These are phyloP conservation scores for Fundulus diaphanus DNA, from an alignment of 2,797 vertebrate species.

Conservation along the genomic window DNA sequence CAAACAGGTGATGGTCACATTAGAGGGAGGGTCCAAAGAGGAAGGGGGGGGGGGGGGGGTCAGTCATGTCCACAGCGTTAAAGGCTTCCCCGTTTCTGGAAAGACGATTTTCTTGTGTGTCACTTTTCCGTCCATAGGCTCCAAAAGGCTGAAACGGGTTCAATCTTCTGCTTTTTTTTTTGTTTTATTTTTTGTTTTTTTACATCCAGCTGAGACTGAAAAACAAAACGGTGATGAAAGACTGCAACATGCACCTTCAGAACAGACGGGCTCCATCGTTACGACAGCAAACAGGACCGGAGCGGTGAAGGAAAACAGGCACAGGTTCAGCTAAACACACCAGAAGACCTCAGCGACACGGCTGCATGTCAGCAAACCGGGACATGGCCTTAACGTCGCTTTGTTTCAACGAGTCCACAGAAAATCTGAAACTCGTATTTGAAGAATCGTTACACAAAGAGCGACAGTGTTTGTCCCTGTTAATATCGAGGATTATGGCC, in stretches of 20 bases:
- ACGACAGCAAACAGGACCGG: not conserved
- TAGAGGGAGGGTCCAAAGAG: conserved; percentile 33
- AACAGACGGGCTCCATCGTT: conserved; percentile 13
- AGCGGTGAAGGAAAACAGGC: conserved; percentile 1
- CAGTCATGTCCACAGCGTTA: conserved; percentile 15
- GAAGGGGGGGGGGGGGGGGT: not conserved
- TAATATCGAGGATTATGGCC: not conserved
- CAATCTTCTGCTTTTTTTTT: conserved; percentile 51
- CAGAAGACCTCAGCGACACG: not conserved
- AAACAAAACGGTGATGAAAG: conserved; percentile 47
- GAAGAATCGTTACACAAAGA: not conserved
- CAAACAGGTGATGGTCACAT: conserved; percentile 46
- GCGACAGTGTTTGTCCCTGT: not conserved
- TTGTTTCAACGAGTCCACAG: too few species aligned
- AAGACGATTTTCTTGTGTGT: conserved; percentile 9
- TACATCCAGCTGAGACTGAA: conserved; percentile 19
- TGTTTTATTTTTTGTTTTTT: too few species aligned
- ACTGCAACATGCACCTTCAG: conserved; percentile 13
- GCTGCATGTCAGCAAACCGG: too few species aligned
- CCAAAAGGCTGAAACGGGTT: conserved; percentile 47
- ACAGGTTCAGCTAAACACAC: conserved; percentile 17
- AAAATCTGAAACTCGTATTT: too few species aligned
- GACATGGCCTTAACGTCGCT: too few species aligned
- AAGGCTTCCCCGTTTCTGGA: conserved; percentile 39
- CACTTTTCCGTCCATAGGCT: conserved; percentile 31